Evolutionary conservation across 2,888 invertebrate species (phyloP).

Genomic region (Cataglyphis livida): DNA sequence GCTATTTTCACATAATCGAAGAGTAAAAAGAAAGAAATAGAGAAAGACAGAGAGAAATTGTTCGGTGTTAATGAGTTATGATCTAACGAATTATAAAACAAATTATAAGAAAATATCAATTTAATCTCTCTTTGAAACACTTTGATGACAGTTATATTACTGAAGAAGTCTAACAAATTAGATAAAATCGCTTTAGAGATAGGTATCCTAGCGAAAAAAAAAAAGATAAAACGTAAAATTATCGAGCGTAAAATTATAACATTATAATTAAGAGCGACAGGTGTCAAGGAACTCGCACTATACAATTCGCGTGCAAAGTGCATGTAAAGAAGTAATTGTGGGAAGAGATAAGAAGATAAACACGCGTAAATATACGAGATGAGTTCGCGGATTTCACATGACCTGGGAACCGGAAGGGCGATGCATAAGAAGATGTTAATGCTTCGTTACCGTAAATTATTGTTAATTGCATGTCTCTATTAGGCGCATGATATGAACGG

Average conservation of each 20-base stretch:
- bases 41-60: neutral
- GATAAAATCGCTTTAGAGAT: neutral
- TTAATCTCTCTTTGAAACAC: neutral
- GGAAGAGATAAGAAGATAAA: conserved; percentile 51
- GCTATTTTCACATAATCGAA: neutral
- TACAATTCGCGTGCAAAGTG: conserved; percentile 32
- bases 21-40: neutral
- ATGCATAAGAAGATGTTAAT: conserved; percentile 31
- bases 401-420: conserved; percentile 38
- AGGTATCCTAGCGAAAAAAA: neutral
- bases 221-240: neutral
- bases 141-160: neutral
- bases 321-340: conserved; percentile 51
- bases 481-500: conserved; percentile 1
- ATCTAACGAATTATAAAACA: neutral
- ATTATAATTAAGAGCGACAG: conserved; percentile 32
- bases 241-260: neutral
- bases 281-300: conserved; percentile 40
- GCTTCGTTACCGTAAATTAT: conserved; percentile 41
- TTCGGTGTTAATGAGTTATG: neutral
- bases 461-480: conserved; percentile 26
- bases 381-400: conserved; percentile 49
- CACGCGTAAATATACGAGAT: conserved; percentile 12
- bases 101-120: neutral
- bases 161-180: neutral